A percentile compares a stretch with the other conserved stretches of the same genome.
phyloP scores from a whole-genome alignment of 2,888 invertebrate genomes.

The Parascotia fuliginaria region DNA sequence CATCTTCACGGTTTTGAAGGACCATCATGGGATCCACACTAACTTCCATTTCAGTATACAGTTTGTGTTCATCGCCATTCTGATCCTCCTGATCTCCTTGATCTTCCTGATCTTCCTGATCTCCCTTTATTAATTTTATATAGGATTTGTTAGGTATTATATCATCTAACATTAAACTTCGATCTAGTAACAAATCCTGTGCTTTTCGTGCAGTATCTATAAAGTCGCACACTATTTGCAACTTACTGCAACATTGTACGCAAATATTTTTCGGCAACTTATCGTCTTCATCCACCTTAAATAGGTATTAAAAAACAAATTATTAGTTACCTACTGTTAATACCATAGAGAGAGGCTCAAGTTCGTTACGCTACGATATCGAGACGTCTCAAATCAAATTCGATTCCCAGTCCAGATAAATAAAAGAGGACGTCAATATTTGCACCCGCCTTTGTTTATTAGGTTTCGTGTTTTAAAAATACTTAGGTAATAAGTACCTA shows the following conservation, averaged over 20 bases:
- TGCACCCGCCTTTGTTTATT: too few species aligned
- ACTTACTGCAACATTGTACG: slow-evolving; percentile 86
- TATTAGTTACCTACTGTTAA: not conserved
- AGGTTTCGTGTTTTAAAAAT: too few species aligned
- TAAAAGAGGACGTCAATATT: too few species aligned
- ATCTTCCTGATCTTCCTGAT: slow-evolving; percentile 38
- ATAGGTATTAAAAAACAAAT: slow-evolving; percentile 18
- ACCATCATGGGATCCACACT: slow-evolving; percentile 90
- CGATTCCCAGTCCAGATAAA: too few species aligned
- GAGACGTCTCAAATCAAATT: too few species aligned
- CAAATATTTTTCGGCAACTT: slow-evolving; percentile 89
- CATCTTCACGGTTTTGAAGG: slow-evolving; percentile 84
- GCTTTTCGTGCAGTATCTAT: slow-evolving; percentile 88
- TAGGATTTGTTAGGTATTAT: slow-evolving; percentile 36
- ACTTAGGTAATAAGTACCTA: too few species aligned
- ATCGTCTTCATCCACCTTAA: slow-evolving; percentile 88
- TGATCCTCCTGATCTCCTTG: slow-evolving; percentile 42
- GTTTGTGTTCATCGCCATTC: slow-evolving; percentile 52
- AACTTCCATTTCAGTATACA: slow-evolving; percentile 87
- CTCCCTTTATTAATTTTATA: not conserved
- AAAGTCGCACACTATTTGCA: slow-evolving; percentile 89
- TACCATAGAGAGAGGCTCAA: too few species aligned
- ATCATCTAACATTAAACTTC: slow-evolving; percentile 71
- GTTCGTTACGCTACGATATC: too few species aligned
- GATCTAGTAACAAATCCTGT: slow-evolving; percentile 84